phyloP scores from a whole-genome alignment of 2,888 invertebrate genomes.

The Drosophila prolongata region DNA sequence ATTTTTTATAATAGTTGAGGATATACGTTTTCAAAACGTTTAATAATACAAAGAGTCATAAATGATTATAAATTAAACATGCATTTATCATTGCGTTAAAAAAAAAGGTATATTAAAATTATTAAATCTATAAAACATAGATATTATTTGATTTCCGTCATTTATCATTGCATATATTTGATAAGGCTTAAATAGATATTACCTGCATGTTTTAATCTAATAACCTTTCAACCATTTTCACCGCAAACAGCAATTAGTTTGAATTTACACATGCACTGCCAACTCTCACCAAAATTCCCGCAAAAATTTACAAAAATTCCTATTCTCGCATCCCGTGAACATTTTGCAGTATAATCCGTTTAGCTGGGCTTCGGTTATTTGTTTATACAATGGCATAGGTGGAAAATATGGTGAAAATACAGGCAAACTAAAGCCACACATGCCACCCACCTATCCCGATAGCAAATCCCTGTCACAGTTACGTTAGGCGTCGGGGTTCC shows the following conservation, averaged over 20 bases:
- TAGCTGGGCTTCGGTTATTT: conserved; percentile 52
- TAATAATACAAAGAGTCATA: not conserved
- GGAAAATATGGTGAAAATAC: conserved; percentile 29
- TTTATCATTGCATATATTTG: not conserved
- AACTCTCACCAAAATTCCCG: conserved; percentile 1
- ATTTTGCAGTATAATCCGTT: conserved; percentile 60
- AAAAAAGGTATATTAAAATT: too few relatives aligned
- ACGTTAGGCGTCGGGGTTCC: conserved; percentile 1
- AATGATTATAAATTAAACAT: not conserved
- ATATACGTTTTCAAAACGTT: not conserved
- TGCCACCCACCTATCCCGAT: conserved; percentile 10
- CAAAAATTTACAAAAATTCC: conserved; percentile 25
- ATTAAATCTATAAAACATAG: not conserved
- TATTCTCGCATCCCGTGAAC: conserved; percentile 6
- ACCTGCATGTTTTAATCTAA: not conserved
- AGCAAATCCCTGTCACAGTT: conserved; percentile 39
- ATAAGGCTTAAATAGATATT: conserved; percentile 8
- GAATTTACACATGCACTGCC: conserved; percentile 17
- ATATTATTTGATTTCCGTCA: conserved; percentile 1
- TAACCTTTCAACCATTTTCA: conserved; percentile 1
- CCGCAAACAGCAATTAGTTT: conserved; percentile 42
- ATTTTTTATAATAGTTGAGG: too few relatives aligned
- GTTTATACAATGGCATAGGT: conserved; percentile 50
- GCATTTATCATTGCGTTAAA: too few relatives aligned
- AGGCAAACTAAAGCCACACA: conserved; percentile 19